These are phyloP conservation scores for Schrankia costaestrigalis DNA, from an alignment of 2,888 invertebrate genomes.

Conservation along the genomic window DNA sequence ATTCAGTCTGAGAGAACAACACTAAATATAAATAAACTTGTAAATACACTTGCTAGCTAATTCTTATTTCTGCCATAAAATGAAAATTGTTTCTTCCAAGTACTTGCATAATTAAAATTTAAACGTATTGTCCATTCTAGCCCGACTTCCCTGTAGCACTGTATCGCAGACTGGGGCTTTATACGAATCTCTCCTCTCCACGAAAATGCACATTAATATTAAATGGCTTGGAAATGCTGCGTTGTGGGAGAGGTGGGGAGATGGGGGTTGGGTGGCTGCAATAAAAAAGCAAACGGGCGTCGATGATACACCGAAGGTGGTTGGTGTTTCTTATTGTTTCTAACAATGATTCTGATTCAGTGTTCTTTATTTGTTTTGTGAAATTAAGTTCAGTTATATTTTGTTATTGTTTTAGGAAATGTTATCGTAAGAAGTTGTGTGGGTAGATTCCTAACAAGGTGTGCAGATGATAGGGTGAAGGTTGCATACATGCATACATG, in stretches of 20 bases:
- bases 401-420: no score
- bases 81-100: slow-evolving; percentile 39
- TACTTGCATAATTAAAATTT: slow-evolving; percentile 68
- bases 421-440: no score
- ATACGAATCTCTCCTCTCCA: slow-evolving; percentile 77
- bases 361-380: no score
- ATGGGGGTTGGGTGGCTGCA: slow-evolving; percentile 30
- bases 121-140: slow-evolving; percentile 64
- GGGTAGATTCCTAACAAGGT: no score
- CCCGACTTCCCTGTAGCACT: slow-evolving; percentile 59
- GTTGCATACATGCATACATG: no score
- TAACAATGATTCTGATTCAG: slow-evolving; percentile 26
- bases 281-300: slow-evolving; percentile 70
- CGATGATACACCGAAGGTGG: slow-evolving; percentile 65
- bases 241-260: slow-evolving; percentile 48
- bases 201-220: slow-evolving; percentile 82
- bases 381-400: no score
- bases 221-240: slow-evolving; percentile 82
- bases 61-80: slow-evolving; percentile 41
- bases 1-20: no score
- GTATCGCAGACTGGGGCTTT: slow-evolving; percentile 76
- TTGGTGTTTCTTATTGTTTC: slow-evolving; percentile 50
- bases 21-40: no score
- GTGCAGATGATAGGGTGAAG: no score
- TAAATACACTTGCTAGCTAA: slow-evolving; percentile 29